Percentiles rank a stretch among this genome's conserved stretches.
Conservation (phyloP, 2,888 invertebrate species). For the Lutraria lutraria region DNA sequence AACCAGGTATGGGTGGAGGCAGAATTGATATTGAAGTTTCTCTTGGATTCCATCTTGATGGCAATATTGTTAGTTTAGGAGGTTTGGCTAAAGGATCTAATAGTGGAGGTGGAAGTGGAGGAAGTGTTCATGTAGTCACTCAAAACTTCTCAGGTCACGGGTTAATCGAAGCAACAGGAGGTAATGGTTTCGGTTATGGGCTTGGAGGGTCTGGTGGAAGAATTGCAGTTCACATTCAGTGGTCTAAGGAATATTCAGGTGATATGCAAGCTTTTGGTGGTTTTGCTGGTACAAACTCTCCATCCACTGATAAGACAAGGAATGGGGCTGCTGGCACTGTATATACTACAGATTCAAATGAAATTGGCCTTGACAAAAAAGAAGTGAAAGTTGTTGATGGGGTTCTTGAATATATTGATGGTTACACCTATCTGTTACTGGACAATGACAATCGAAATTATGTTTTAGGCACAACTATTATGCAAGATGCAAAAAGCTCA, state of each 20-base stretch:
- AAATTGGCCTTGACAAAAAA: slow-evolving; percentile 64
- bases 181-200: slow-evolving; percentile 68
- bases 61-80: slow-evolving; percentile 72
- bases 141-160: slow-evolving; percentile 81
- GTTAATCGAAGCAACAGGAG: slow-evolving; percentile 72
- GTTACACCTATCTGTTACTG: slow-evolving; percentile 72
- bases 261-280: slow-evolving; percentile 75
- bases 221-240: slow-evolving; percentile 74
- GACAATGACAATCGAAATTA: slow-evolving; percentile 80
- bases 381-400: slow-evolving; percentile 62
- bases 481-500: slow-evolving; percentile 63
- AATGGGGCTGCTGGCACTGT: slow-evolving; percentile 77
- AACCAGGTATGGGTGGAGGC: slow-evolving; percentile 76
- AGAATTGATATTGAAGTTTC: slow-evolving; percentile 71
- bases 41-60: slow-evolving; percentile 75
- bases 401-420: slow-evolving; percentile 64
- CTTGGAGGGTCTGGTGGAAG: slow-evolving; percentile 80
- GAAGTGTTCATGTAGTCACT: slow-evolving; percentile 74
- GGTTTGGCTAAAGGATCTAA: slow-evolving; percentile 66
- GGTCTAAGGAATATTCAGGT: slow-evolving; percentile 76
- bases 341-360: slow-evolving; percentile 74
- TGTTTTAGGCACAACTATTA: slow-evolving; percentile 73
- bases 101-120: slow-evolving; percentile 80
- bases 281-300: slow-evolving; percentile 52
- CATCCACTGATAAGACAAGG: slow-evolving; percentile 55